A percentile compares a stretch with the other conserved stretches of the same genome.
phyloP scores from a whole-genome alignment of 2,113 vertebrate genomes.

The Phocoena phocoena region DNA sequence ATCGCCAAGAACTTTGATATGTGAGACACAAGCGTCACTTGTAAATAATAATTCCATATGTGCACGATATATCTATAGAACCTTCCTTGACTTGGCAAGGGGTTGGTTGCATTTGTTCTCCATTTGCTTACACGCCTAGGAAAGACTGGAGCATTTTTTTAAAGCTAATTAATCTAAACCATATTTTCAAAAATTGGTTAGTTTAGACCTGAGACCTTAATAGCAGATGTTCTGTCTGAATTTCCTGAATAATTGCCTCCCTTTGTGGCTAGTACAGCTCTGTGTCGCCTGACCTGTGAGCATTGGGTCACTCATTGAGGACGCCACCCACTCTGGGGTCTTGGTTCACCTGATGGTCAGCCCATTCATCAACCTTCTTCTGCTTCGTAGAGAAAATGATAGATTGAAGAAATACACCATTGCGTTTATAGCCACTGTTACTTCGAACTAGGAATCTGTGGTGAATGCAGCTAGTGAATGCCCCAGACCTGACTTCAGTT shows the following conservation, averaged over 20 bases:
- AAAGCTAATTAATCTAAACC: slow-evolving; percentile 37
- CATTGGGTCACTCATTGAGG: neutral
- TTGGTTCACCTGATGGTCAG: neutral
- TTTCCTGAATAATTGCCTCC: neutral
- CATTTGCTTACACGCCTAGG: slow-evolving; percentile 3
- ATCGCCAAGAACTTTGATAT: slow-evolving; percentile 22
- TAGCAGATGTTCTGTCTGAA: slow-evolving; percentile 32
- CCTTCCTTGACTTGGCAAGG: neutral
- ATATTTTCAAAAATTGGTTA: neutral
- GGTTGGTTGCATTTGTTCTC: slow-evolving; percentile 35
- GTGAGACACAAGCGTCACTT: neutral
- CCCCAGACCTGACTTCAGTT: neutral
- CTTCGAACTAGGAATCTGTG: neutral
- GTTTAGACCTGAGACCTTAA: neutral
- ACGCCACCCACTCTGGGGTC: neutral
- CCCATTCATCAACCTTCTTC: neutral
- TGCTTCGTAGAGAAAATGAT: neutral
- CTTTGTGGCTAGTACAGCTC: neutral
- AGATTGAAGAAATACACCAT: neutral
- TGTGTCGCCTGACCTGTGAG: neutral
- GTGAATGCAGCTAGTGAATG: neutral
- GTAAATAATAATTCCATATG: neutral
- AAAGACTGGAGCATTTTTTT: neutral
- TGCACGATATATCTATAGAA: neutral
- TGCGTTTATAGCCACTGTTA: neutral